Base-by-base conservation (phyloP, 2,888 invertebrate species). In the Philereme transversata region DNA sequence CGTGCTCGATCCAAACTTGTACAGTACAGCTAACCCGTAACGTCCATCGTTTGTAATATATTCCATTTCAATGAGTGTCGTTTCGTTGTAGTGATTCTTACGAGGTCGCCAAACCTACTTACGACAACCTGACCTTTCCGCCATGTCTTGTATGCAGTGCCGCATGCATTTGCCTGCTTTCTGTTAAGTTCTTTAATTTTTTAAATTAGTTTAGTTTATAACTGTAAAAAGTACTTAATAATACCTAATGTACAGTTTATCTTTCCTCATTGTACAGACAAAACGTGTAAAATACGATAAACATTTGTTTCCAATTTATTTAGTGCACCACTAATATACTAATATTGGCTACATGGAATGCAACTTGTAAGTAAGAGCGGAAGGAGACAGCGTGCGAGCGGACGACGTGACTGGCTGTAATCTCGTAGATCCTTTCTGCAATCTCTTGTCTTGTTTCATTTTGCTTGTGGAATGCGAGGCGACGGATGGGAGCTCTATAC, bases 81-180 rank as follows among this genome's bases (percentile, higher is more conserved):
- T 95, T 95, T 94, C 89, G 89, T 90, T 88, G 92, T 92, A 92
- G 89, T 90, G 82, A 84, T 84, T 86, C 86, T 84, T 87, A 87
- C 83, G 90, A 90, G 93, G 93, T 93, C 93, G 88, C 82, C 70
- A 92, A 92, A 86, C 83, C 87, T 85, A 93, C 93, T 92, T 94
- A 93, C 93, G 94, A 94, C 94, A 93, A 94, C 94, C 94, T 93
- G 94, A 94, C 94, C 93, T 93, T 93, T 90, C 94, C 93, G 93
- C 93, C 94, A 94, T 93, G 93, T 90, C 90, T 91, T 92, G 92
- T 92, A 93, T 92, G 93, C 92, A 90, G 92, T 88, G 93, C 92
- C 84, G 95, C 95, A 94, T 94, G 94, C 93, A 88, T 88, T 93
- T 95, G 95, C 95, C 95, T 95, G 95, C 94, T 94, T 94, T 95